Percentiles rank a stretch among this genome's conserved stretches.
These are phyloP conservation scores for Discoglossus pictus DNA, from an alignment of 2,797 vertebrate species.

Conservation along the genomic window DNA sequence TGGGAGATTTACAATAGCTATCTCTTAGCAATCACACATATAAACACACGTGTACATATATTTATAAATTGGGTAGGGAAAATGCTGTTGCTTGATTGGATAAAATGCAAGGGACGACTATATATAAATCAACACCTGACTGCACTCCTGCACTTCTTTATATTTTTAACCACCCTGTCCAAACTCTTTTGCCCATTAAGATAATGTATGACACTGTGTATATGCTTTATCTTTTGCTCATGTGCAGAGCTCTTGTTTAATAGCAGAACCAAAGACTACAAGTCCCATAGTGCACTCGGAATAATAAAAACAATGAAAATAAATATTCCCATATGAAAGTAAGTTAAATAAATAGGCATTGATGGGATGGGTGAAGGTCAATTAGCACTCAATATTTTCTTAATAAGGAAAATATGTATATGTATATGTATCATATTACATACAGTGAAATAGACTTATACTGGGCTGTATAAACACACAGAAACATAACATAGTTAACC, in stretches of 20 bases:
- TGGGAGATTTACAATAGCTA: slow-evolving; percentile 45
- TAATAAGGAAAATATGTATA: no score
- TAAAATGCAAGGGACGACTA: slow-evolving; percentile 23
- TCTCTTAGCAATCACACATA: slow-evolving; percentile 42
- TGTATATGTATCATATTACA: no score
- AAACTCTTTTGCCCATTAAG: slow-evolving; percentile 42
- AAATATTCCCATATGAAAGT: neutral
- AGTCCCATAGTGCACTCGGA: slow-evolving; percentile 18
- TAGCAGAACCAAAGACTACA: slow-evolving; percentile 24
- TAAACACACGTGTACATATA: slow-evolving; percentile 47
- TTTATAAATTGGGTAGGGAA: slow-evolving; percentile 37
- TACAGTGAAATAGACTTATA: no score
- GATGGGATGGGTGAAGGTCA: no score
- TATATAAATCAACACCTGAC: slow-evolving; percentile 31
- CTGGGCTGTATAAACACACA: no score
- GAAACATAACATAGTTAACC: no score
- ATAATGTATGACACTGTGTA: slow-evolving; percentile 27
- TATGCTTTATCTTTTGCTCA: slow-evolving; percentile 23
- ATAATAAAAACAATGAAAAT: slow-evolving; percentile 2
- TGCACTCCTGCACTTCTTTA: slow-evolving; percentile 35
- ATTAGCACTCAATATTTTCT: no score
- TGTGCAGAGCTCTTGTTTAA: neutral
- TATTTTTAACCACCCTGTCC: slow-evolving; percentile 31
- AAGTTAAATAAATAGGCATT: no score
- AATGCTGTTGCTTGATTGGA: slow-evolving; percentile 33